Conservation (phyloP, 1,140 invertebrate genomes). For the Caenorhabditis briggsae region DNA sequence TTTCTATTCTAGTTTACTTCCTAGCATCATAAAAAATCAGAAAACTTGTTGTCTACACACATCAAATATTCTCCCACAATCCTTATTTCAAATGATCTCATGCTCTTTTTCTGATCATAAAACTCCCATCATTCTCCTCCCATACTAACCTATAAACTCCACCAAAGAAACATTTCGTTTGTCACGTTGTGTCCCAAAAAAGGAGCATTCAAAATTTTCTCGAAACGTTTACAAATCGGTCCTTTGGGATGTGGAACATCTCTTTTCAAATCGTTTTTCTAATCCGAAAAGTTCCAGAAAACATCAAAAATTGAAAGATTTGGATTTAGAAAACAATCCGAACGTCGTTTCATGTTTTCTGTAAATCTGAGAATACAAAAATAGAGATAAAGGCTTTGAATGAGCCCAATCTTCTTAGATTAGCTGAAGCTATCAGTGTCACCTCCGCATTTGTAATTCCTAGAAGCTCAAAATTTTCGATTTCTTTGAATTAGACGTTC, state of each 20-base stretch:
- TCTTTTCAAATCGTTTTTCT: constrained; percentile 18
- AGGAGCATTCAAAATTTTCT: not conserved
- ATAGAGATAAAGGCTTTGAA: not conserved
- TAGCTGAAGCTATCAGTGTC: too few species aligned
- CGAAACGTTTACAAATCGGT: constrained; percentile 51
- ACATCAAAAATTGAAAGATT: not conserved
- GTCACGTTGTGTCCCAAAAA: constrained; percentile 34
- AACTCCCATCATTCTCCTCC: not conserved
- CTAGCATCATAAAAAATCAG: too few species aligned
- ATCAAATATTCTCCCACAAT: not conserved
- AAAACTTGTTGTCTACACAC: too few species aligned
- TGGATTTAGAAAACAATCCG: too few species aligned
- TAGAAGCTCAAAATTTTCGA: too few species aligned
- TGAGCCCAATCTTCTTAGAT: not conserved
- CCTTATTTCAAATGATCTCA: not conserved
- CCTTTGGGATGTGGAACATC: not conserved
- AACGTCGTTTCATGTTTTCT: too few species aligned
- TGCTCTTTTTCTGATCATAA: not conserved
- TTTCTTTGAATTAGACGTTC: too few species aligned
- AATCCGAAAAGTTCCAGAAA: constrained; percentile 26
- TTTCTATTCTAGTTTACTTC: too few species aligned
- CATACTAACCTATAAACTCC: not conserved
- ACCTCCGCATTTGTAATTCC: too few species aligned
- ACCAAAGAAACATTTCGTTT: not conserved
- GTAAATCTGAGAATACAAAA: not conserved